A percentile compares a stretch with the other conserved stretches of the same genome.
Evolutionary conservation across 2,113 vertebrate genomes (phyloP).

Genomic region (Nesoenas mayeri): DNA sequence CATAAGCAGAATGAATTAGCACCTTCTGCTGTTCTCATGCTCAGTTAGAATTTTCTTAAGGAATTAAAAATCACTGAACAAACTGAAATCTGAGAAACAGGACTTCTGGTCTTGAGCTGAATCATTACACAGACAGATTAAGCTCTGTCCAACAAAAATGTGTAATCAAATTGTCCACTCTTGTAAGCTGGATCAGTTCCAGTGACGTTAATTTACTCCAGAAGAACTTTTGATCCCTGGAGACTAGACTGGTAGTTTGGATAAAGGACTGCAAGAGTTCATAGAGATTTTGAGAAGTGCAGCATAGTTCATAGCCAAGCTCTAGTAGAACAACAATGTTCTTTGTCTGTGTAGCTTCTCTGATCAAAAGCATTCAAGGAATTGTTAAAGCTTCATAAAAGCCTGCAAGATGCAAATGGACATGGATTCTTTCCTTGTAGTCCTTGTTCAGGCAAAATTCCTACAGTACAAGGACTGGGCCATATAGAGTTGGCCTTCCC

Average conservation of each 20-base stretch:
- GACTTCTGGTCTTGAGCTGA: background rate
- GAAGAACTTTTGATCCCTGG: background rate
- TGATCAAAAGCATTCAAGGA: background rate
- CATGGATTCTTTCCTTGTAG: background rate
- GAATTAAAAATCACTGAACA: background rate
- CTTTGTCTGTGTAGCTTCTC: background rate
- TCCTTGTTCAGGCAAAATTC: conserved; percentile 17
- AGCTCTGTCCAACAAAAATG: background rate
- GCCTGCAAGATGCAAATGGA: background rate
- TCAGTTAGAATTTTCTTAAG: background rate
- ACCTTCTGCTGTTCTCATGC: background rate
- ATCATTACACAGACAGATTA: background rate
- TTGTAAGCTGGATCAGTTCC: background rate
- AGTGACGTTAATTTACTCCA: background rate
- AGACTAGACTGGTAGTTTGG: background rate
- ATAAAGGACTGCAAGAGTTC: background rate
- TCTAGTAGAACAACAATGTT: background rate
- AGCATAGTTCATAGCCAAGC: background rate
- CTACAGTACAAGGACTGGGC: background rate
- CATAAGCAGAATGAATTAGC: background rate
- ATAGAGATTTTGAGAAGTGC: background rate
- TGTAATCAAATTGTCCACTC: background rate
- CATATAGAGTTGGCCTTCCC: background rate
- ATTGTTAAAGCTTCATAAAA: background rate
- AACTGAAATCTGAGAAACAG: background rate